A percentile compares a stretch with the other conserved stretches of the same genome.
phyloP scores from a whole-genome alignment of 2,113 vertebrate species.

The Tragelaphus strepsiceros region DNA sequence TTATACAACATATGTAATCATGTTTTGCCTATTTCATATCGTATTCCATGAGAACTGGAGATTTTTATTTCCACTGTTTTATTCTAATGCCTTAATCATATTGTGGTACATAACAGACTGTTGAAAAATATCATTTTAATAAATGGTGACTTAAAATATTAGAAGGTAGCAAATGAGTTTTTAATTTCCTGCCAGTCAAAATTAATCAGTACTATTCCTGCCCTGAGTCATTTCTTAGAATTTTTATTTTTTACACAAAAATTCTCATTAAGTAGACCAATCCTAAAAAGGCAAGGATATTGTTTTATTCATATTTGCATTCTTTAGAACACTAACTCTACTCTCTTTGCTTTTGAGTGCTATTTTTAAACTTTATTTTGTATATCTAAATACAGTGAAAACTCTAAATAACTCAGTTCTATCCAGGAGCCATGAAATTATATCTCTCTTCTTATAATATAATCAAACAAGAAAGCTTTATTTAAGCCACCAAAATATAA shows the following conservation, averaged over 20 bases:
- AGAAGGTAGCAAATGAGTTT: neutral
- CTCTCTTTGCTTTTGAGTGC: neutral
- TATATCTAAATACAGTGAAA: neutral
- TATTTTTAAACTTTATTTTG: neutral
- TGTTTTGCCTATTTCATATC: neutral
- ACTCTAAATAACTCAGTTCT: neutral
- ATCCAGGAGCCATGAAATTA: neutral
- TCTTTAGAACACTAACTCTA: neutral
- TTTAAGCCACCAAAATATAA: neutral
- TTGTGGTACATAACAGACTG: neutral
- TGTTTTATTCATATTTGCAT: neutral
- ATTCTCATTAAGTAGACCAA: neutral
- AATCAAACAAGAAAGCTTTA: constrained; percentile 4
- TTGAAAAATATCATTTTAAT: neutral
- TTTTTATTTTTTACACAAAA: neutral
- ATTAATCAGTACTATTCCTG: neutral
- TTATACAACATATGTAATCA: neutral
- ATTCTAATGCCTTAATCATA: neutral
- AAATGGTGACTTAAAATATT: neutral
- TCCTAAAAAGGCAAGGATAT: neutral
- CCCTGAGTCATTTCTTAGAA: neutral
- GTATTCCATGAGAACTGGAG: neutral
- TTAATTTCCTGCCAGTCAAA: neutral
- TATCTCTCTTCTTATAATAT: neutral
- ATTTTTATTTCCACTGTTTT: neutral